Evolutionary conservation across 2,888 invertebrate species (phyloP), one percentile per base, ranked within the genome.

Genomic region (Laothoe populi): DNA sequence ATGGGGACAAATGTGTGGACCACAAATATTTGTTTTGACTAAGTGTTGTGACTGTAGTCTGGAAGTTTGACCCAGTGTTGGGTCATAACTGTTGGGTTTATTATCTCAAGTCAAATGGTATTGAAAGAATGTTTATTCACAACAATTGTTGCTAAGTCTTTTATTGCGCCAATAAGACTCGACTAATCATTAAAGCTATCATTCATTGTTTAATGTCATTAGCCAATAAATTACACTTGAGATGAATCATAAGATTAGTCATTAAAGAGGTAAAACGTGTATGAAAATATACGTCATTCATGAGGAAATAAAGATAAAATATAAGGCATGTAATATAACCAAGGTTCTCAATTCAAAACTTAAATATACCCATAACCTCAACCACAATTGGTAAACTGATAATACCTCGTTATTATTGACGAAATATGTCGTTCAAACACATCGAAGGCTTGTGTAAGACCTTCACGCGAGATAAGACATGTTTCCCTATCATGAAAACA

Each of bases 351-450:
- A 35, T 3, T 3, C 2, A 1, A 11, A 53, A 19, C 10, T 35
- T 4, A 31, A 26, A 4, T 35, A 19, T 19, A 53, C 7, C 11
- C 53, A 10, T 53, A 53, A 53, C 53, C 53, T 53, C 19, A 35
- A 19, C 19, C 16, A 31, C 7, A 31, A 31, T 49, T 11, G 4
- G 31, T 4, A 31, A 35, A 53, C 16, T 35, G 53, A 53, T 53
- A 35, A 53, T 3, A 46, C 2, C 10, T n/a, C n/a, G 31, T 16
- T 31, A 19, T 53, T 53, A 53, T 53, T 31, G 16, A 53, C 53
- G 53, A 53, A 53, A 53, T 26, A n/a, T 4, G 2, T 31, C 31
- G 31, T 31, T 35, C 19, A 53, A 35, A 53, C 31, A 53, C 42
- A 19, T 35, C 10, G 31, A 19, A 53, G 31, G 35, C 31, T 53